A percentile compares a stretch with the other conserved stretches of the same genome.
phyloP scores from a whole-genome alignment of 2,888 invertebrate genomes.

The Pecten maximus region DNA sequence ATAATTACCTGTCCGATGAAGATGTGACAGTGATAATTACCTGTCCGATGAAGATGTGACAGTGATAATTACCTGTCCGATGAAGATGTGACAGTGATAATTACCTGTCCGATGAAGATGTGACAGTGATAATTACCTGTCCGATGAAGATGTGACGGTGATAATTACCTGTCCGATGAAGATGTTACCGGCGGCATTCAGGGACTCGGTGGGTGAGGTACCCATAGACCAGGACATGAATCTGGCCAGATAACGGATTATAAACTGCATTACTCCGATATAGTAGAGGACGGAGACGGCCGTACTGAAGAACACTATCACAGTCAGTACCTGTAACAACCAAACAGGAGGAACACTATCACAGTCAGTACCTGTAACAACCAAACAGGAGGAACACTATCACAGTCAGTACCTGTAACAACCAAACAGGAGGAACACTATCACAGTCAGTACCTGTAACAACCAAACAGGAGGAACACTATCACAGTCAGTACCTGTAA shows the following conservation, averaged over 20 bases:
- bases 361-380: no score
- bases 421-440: no score
- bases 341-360: no score
- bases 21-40: not conserved
- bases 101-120: not conserved
- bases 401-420: no score
- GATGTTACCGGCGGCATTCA: slow-evolving; percentile 95
- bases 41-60: no score
- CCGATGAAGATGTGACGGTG: not conserved
- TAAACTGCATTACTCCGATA: slow-evolving; percentile 92
- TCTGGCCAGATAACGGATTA: slow-evolving; percentile 91
- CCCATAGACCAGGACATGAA: slow-evolving; percentile 87
- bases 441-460: no score
- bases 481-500: no score
- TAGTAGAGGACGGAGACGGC: slow-evolving; percentile 94
- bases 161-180: slow-evolving; percentile 84
- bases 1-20: not conserved
- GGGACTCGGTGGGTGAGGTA: slow-evolving; percentile 95
- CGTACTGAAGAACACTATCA: slow-evolving; percentile 96
- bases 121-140: not conserved
- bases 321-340: slow-evolving; percentile 87
- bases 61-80: not conserved
- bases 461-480: no score
- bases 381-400: no score
- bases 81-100: not conserved